Evolutionary conservation across 1,140 invertebrate genomes (phyloP).

Genomic region (Diachasmimorpha longicaudata): DNA sequence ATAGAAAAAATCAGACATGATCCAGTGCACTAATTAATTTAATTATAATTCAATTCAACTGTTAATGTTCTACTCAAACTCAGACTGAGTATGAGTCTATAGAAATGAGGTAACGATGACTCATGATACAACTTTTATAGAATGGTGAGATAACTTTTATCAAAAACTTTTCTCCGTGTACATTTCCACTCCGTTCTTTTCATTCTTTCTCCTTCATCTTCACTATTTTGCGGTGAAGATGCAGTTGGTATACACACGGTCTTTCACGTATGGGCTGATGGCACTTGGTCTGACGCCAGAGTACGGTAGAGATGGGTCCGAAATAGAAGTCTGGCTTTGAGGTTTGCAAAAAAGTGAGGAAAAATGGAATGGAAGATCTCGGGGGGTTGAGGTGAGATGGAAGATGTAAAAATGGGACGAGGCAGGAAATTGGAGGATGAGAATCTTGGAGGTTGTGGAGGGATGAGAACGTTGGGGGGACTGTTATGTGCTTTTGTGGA

Average conservation of each 20-base stretch:
- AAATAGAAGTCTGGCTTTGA: slow-evolving; percentile 46
- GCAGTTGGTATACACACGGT: slow-evolving; percentile 9
- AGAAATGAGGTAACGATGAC: too few relatives aligned
- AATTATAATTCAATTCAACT: too few relatives aligned
- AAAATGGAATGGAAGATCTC: slow-evolving; percentile 6
- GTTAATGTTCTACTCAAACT: too few relatives aligned
- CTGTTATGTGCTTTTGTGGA: slow-evolving; percentile 19
- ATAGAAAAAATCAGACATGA: too few relatives aligned
- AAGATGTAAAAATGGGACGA: slow-evolving; percentile 16
- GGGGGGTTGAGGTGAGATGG: background rate
- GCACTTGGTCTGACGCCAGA: slow-evolving; percentile 49
- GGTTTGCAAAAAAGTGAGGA: slow-evolving; percentile 32
- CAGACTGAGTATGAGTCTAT: too few relatives aligned
- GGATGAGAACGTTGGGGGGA: slow-evolving; percentile 11
- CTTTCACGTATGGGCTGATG: slow-evolving; percentile 24
- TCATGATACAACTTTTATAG: too few relatives aligned
- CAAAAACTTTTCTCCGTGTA: too few relatives aligned
- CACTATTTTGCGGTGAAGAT: background rate
- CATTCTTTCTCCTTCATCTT: background rate
- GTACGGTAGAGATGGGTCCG: slow-evolving; percentile 36
- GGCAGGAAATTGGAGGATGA: slow-evolving; percentile 1
- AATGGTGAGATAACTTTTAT: too few relatives aligned
- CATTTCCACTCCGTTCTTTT: background rate
- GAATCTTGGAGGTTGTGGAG: background rate
- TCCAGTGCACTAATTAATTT: too few relatives aligned